Conservation (phyloP, 2,113 vertebrate genomes). For the Mastomys natalensis region DNA sequence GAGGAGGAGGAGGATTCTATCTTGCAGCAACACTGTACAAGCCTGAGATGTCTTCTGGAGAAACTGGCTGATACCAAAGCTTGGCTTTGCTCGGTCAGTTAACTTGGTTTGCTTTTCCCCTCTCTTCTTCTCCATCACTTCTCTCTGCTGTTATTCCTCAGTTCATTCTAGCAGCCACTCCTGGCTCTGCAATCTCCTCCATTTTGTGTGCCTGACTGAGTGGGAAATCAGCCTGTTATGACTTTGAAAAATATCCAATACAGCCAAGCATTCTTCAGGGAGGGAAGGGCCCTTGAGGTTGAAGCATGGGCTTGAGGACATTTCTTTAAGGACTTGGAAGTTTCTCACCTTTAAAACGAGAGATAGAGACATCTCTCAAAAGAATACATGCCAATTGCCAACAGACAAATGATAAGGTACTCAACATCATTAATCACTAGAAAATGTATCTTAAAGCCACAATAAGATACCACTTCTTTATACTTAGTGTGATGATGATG, state of each 20-base stretch:
- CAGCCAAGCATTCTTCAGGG: background rate
- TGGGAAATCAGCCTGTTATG: background rate
- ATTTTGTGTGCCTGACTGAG: background rate
- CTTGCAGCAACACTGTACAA: background rate
- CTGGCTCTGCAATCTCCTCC: background rate
- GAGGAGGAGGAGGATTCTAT: background rate
- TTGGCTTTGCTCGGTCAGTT: background rate
- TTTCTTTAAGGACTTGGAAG: background rate
- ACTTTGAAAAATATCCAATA: background rate
- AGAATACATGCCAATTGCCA: background rate
- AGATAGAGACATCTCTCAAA: background rate
- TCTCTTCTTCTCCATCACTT: background rate
- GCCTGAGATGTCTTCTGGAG: background rate
- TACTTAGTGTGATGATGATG: background rate
- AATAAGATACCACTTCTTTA: background rate
- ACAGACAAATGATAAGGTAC: background rate
- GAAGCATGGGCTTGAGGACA: background rate
- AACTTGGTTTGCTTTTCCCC: background rate
- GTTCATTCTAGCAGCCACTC: background rate
- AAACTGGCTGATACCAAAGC: background rate
- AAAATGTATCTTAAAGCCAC: conserved; percentile 11
- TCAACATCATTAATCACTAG: background rate
- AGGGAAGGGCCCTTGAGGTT: background rate
- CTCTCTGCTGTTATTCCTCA: background rate
- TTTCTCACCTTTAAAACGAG: background rate